phyloP scores from a whole-genome alignment of 2,113 vertebrate species.

The Tauraco erythrolophus region DNA sequence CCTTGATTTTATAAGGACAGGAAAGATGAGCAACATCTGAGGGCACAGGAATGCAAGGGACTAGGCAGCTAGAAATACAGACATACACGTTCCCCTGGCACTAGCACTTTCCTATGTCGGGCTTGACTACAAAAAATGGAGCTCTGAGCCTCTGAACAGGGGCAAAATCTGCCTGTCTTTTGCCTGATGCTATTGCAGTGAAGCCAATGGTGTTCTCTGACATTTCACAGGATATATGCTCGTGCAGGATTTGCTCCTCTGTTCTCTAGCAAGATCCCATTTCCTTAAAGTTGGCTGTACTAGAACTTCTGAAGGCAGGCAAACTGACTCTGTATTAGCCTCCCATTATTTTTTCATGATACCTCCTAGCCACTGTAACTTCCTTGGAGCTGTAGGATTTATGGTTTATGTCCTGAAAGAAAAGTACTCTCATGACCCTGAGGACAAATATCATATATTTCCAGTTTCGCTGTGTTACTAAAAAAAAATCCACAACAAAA shows the following conservation, averaged over 20 bases:
- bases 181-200: not conserved
- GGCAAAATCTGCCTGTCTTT: not conserved
- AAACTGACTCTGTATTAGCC: slow-evolving; percentile 66
- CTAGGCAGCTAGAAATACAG: not conserved
- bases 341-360: slow-evolving; percentile 69
- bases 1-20: not conserved
- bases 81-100: accelerated
- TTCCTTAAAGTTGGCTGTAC: slow-evolving; percentile 16
- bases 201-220: not conserved
- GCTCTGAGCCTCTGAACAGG: not conserved
- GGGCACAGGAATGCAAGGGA: not conserved
- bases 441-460: slow-evolving; percentile 7
- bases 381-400: slow-evolving; percentile 57
- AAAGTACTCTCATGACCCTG: slow-evolving; percentile 25
- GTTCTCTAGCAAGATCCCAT: slow-evolving; percentile 25
- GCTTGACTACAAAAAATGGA: not conserved
- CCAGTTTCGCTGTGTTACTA: slow-evolving; percentile 14
- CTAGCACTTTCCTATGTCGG: accelerated
- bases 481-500: not conserved
- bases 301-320: slow-evolving; percentile 57
- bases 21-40: not conserved
- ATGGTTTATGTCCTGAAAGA: slow-evolving; percentile 58
- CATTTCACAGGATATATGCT: not conserved
- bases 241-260: not conserved
- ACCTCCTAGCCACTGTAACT: slow-evolving; percentile 46